Conservation (phyloP, 2,888 invertebrate genomes). For the Eupithecia vulgata region DNA sequence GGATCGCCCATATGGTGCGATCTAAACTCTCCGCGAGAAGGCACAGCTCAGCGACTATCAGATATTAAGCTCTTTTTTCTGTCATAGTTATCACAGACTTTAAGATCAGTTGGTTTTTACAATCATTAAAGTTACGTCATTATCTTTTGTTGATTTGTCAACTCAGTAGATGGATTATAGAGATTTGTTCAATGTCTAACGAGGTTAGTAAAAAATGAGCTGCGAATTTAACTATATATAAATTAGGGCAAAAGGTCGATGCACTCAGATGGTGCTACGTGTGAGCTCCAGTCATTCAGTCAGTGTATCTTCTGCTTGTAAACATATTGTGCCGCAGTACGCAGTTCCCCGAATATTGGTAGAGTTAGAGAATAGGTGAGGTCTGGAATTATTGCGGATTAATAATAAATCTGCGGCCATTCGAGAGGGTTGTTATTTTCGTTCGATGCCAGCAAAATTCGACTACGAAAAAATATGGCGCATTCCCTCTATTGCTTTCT, state of each 20-base stretch:
- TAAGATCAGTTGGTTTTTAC: not conserved
- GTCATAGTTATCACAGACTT: no score
- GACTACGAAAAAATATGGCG: conserved; percentile 39
- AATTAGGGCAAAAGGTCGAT: not conserved
- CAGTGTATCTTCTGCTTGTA: not conserved
- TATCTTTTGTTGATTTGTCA: not conserved
- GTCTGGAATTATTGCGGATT: conserved; percentile 63
- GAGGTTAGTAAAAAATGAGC: no score
- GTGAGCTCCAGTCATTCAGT: not conserved
- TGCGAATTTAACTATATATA: no score
- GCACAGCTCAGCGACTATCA: not conserved
- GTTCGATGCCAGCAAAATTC: conserved; percentile 35
- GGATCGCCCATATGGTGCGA: conserved; percentile 77
- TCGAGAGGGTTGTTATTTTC: conserved; percentile 39
- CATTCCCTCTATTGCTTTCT: conserved; percentile 28
- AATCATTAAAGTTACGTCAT: not conserved
- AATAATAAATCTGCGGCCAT: conserved; percentile 65
- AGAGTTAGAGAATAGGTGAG: conserved; percentile 40
- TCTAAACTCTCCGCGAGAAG: conserved; percentile 38
- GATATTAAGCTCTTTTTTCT: not conserved
- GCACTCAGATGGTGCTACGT: not conserved
- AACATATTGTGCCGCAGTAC: not conserved
- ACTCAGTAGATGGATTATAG: not conserved
- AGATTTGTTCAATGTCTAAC: not conserved
- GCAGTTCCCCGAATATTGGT: conserved; percentile 26